Evolutionary conservation across 2,888 invertebrate species (phyloP).

Genomic region (Gastrophysa polygoni): DNA sequence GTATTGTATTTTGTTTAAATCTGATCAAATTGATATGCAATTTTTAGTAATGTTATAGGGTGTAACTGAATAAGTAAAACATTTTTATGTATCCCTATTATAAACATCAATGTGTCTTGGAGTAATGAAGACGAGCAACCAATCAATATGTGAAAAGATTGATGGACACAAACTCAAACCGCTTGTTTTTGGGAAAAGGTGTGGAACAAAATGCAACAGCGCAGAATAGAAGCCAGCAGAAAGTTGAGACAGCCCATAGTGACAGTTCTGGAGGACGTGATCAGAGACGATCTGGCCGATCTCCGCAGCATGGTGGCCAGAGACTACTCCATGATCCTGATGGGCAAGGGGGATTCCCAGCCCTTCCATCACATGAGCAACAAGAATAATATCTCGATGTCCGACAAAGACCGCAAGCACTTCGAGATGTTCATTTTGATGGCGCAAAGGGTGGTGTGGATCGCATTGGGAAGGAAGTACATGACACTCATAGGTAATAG

Average conservation of each 20-base stretch:
- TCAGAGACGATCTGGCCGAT: constrained; percentile 64
- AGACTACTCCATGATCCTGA: constrained; percentile 66
- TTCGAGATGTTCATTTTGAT: constrained; percentile 66
- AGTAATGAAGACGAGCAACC: too few relatives aligned
- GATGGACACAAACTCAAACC: too few relatives aligned
- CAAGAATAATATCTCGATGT: constrained; percentile 63
- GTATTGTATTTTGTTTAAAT: too few relatives aligned
- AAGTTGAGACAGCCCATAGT: constrained; percentile 64
- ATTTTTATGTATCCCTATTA: too few relatives aligned
- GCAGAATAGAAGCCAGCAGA: constrained; percentile 61
- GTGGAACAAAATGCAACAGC: constrained; percentile 63
- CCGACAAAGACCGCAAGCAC: constrained; percentile 68
- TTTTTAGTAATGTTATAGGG: too few relatives aligned
- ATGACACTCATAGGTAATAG: constrained; percentile 65
- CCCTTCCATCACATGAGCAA: constrained; percentile 68
- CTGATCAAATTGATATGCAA: too few relatives aligned
- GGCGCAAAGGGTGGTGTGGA: constrained; percentile 68
- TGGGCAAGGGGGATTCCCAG: constrained; percentile 63
- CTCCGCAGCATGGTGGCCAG: constrained; percentile 66
- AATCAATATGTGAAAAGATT: too few relatives aligned
- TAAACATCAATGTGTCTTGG: too few relatives aligned
- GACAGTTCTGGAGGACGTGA: constrained; percentile 59
- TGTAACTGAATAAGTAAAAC: too few relatives aligned
- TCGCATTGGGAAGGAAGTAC: constrained; percentile 65
- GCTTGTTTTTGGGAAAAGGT: too few relatives aligned